phyloP scores from a whole-genome alignment of 1,140 invertebrate species.

The Chionoecetes opilio region DNA sequence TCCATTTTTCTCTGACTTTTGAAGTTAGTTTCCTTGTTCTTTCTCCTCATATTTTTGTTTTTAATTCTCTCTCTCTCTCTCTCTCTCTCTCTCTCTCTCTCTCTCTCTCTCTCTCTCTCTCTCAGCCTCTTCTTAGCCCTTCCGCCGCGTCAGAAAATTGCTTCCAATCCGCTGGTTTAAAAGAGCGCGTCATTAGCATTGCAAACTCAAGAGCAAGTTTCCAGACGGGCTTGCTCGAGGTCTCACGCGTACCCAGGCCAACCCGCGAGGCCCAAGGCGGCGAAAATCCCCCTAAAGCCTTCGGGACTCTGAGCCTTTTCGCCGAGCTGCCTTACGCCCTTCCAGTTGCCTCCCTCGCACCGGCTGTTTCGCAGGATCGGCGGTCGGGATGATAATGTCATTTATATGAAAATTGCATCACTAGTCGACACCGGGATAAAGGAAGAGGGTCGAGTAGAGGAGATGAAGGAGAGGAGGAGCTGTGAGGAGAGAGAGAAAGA shows the following conservation, averaged over 20 bases:
- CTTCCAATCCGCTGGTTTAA: constrained; percentile 70
- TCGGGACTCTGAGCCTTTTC: constrained; percentile 44
- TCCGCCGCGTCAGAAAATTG: constrained; percentile 52
- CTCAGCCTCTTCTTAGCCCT: background rate
- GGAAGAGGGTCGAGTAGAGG: background rate
- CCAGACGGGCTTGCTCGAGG: constrained; percentile 34
- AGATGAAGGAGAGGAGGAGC: background rate
- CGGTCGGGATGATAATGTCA: constrained; percentile 74
- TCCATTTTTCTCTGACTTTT: too few species aligned
- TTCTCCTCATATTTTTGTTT: background rate
- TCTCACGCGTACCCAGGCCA: background rate
- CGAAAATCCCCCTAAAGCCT: constrained; percentile 36
- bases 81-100: background rate
- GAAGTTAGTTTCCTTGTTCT: too few species aligned
- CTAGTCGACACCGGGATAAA: constrained; percentile 44
- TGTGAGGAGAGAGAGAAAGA: background rate
- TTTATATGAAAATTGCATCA: constrained; percentile 77
- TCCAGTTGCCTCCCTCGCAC: constrained; percentile 21
- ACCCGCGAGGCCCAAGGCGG: background rate
- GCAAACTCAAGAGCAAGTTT: constrained; percentile 74
- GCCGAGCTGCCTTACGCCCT: background rate
- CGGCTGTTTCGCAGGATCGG: constrained; percentile 62
- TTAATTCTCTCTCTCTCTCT: background rate
- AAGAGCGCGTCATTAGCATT: constrained; percentile 72
- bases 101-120: background rate